Evolutionary conservation across 2,797 vertebrate genomes (phyloP), one percentile per base, ranked within the genome.

Genomic region (Varecia variegata): DNA sequence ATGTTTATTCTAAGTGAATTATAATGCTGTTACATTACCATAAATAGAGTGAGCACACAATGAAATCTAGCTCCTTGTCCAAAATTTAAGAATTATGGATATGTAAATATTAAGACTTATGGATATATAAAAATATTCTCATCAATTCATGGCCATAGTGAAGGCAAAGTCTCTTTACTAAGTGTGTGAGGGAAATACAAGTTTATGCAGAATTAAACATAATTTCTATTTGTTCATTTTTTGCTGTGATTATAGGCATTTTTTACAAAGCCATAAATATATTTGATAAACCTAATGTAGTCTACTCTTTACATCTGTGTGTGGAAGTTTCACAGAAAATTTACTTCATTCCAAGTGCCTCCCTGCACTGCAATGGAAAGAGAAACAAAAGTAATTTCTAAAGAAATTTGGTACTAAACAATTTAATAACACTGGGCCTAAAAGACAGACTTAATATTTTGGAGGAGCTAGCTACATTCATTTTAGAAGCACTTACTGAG

Each of bases 401-500:
- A 68, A 86, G 56, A 96, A 89, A 92, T 81, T 20, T 54, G 21
- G 73, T 83, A 65, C 32, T 90, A 68, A 92, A 68, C 25, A 81
- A 73, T 56, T 83, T 80, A 38, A 9, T 65, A 79, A 76, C 45
- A 76, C n/a, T 47, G 20, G 30, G 27, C 7, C 38, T 85, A 76
- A 85, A 5, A 27, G 30, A 83, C 13, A 82, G 27, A 85, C 23
- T 54, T 38, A 88, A 15, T 60, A 45, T 56, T 92, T 89, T 67
- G 40, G 35, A 95, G 65, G 43, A 67, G 23, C 32, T 68, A 76
- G 68, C 58, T 85, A 85, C 13, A 68, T 54, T 76, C 5, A 20
- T 38, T 88, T 94, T 52, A 62, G 35, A 38, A 93, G 67, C 74
- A 73, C 47, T 93, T 65, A 85, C 13, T 85, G 38, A 92, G 84